These are phyloP conservation scores for Blomia tropicalis DNA, from an alignment of 2,888 invertebrate genomes.

Conservation along the genomic window DNA sequence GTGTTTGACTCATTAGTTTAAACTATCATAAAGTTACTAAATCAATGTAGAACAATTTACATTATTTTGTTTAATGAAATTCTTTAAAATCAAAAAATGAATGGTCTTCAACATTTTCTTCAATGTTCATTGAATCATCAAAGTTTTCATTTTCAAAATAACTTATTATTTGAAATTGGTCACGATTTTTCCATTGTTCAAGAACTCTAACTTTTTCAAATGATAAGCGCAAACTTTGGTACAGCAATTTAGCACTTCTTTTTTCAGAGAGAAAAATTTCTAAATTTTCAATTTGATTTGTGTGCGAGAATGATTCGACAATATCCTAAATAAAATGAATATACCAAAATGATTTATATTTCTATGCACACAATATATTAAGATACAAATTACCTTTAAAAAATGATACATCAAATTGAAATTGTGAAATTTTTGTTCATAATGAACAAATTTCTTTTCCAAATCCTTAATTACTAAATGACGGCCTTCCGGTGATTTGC, in stretches of 20 bases:
- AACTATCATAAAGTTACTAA: no score
- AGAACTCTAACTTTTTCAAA: neutral
- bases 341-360: neutral
- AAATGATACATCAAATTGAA: slow-evolving; percentile 1
- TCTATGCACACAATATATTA: neutral
- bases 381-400: neutral
- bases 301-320: neutral
- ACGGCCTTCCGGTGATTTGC: slow-evolving; percentile 2
- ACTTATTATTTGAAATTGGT: neutral
- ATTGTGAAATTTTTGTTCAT: neutral
- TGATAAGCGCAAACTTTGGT: neutral
- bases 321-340: neutral
- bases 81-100: neutral
- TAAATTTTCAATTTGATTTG: neutral
- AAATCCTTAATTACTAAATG: neutral
- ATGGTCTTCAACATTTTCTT: neutral
- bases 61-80: neutral
- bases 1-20: no score
- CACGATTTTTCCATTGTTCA: neutral
- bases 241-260: neutral
- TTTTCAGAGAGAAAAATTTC: neutral
- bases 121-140: neutral
- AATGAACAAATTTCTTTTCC: neutral
- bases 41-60: no score
- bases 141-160: neutral